Base-by-base conservation (phyloP, 2,888 invertebrate genomes). In the Ligdia adustata region DNA sequence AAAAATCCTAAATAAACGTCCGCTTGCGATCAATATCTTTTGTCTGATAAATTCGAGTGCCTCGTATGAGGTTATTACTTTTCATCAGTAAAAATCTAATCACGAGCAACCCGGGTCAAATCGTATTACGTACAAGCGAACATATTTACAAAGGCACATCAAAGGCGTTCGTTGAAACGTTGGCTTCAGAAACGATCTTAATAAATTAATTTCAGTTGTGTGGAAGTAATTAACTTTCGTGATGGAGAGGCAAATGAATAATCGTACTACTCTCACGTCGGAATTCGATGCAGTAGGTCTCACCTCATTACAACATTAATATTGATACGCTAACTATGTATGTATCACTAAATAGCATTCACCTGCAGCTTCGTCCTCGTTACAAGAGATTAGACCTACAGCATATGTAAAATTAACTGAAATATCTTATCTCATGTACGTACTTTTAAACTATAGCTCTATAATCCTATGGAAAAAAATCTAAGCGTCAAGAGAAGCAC, bases 241-340 rank as follows among this genome's bases (percentile, higher is more conserved):
- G 47, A 35, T 22, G 24, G 26, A 49, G 47, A 38, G 47, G 31
- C 44, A 51, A 55, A 56, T 58, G 55, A 49, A 60, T 52, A 57
- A 52, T 55, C 40, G 26, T 45, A 56, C 60, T n/a, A n/a, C n/a
- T n/a, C n/a, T n/a, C 58, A 60, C 65, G 64, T 68, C 59, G 15
- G 5, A n/a, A 15, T 16, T 22, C 15, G n/a, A 52, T 72, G 79
- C 69, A 77, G 70, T 71, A 9, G n/a, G 14, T 29, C 50, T 58
- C 44, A 45, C 40, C 3, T 5, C 34, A 16, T 31, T 20, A 26
- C 7, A n/a, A n/a, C 1, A 31, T 14, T 28, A n/a, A n/a, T 28
- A 26, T n/a, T n/a, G n/a, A 3, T 7, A 26, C 9, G 7, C 4
- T 26, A 6, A 3, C 4, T 26, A 26, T 3, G 3, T 1, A 28